phyloP scores from a whole-genome alignment of 2,888 invertebrate genomes.

The Pheosia tremula region DNA sequence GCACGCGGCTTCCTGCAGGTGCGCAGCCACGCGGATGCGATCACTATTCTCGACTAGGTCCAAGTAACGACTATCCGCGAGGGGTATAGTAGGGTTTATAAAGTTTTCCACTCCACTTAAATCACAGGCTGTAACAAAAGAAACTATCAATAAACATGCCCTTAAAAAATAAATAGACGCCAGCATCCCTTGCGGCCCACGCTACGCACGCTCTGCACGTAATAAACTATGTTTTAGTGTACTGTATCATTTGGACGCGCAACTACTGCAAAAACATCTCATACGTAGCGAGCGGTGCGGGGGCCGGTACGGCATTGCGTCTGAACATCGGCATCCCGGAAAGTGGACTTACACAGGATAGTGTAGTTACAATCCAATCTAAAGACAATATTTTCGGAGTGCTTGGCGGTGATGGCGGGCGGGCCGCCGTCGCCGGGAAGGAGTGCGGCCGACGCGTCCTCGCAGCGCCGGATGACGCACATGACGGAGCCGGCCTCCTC shows the following conservation, averaged over 20 bases:
- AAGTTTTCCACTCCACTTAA: constrained; percentile 87
- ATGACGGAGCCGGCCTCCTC: constrained; percentile 85
- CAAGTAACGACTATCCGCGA: constrained; percentile 89
- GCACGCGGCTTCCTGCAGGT: constrained; percentile 91
- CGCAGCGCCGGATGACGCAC: constrained; percentile 86
- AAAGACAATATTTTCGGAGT: constrained; percentile 95
- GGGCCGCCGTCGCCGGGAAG: constrained; percentile 81
- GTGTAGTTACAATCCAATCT: constrained; percentile 94
- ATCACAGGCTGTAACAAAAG: constrained; percentile 85
- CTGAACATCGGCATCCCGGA: no score
- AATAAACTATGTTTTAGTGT: no score
- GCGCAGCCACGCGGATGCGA: constrained; percentile 89
- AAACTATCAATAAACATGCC: constrained; percentile 4
- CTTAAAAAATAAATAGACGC: not conserved
- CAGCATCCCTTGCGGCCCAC: no score
- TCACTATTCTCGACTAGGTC: constrained; percentile 95
- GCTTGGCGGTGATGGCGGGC: constrained; percentile 86
- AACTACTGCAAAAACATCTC: no score
- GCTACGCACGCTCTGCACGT: no score
- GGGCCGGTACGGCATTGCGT: no score
- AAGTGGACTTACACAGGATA: constrained; percentile 86
- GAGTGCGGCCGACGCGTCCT: constrained; percentile 85
- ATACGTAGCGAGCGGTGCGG: no score
- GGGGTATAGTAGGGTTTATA: constrained; percentile 63
- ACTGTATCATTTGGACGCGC: no score